Evolutionary conservation across 2,113 vertebrate species (phyloP), one percentile per base, ranked within the genome.

Genomic region (Madoqua kirkii): DNA sequence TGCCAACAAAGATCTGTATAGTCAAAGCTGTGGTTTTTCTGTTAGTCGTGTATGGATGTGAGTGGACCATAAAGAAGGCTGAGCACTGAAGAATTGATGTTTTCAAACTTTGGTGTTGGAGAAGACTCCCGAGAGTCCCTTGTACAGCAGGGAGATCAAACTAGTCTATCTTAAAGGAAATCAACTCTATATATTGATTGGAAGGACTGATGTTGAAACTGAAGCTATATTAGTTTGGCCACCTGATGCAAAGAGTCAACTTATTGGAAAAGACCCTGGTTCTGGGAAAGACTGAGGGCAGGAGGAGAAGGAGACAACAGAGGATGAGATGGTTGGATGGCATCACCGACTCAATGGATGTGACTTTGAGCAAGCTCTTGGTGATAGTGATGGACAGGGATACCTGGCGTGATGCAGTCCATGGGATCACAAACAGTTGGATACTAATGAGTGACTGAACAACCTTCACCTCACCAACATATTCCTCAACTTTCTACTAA

Each of bases 261-360:
- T 71, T 23, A 36, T 71, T 71, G 19, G 67, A 71, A 71, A 71
- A 71, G 67, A 71, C 67, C n/a, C n/a, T 12, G n/a, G 1, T 71
- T n/a, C 67, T 36, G 67, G 67, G n/a, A 71, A 23, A 40, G 67
- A 71, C n/a, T 71, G 67, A 40, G 19, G 67, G n/a, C n/a, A 71
- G 67, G n/a, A 36, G 64, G 64, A 71, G 64, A 36, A 36, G n/a
- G n/a, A 23, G 19, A 71, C 19, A 23, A 23, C 4, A 71, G 64
- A 71, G 19, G n/a, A 40, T 23, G 67, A 36, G n/a, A 71, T 71
- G 67, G n/a, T 40, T 71, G 67, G n/a, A 23, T 71, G 67, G 67
- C 9, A 23, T 71, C 67, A 40, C n/a, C 0, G 1, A 71, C n/a
- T 40, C n/a, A 6, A 40, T 71, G 67, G n/a, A 71, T 0, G 1